Evolutionary conservation across 2,797 vertebrate species (phyloP).

Genomic region (Pipistrellus nathusii): DNA sequence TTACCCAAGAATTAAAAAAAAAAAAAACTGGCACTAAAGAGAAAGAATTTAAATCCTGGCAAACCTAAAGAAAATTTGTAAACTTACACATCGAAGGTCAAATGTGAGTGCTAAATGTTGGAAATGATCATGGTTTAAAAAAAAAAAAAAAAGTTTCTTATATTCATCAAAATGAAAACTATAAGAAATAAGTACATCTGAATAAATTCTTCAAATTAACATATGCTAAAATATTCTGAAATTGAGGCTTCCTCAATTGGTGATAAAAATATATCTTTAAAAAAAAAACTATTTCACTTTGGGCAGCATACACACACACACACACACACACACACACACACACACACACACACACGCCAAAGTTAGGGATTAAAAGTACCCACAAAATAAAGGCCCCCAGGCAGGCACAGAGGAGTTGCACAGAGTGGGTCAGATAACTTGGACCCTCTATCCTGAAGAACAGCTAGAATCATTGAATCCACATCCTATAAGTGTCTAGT

Average conservation of each 20-base stretch:
- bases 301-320: too few species aligned
- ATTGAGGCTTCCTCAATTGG: not conserved
- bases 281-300: not conserved
- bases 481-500: not conserved
- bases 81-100: not conserved
- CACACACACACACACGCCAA: not conserved
- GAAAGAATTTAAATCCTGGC: not conserved
- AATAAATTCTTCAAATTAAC: not conserved
- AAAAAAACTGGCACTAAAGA: not conserved
- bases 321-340: not conserved
- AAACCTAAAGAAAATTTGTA: not conserved
- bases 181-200: not conserved
- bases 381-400: not conserved
- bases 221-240: not conserved
- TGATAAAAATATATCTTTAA: not conserved
- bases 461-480: not conserved
- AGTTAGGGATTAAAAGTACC: not conserved
- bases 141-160: not conserved
- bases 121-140: not conserved
- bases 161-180: conserved; percentile 38
- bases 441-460: not conserved
- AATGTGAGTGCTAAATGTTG: not conserved
- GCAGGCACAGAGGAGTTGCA: not conserved
- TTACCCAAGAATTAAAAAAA: not conserved
- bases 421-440: not conserved